These are phyloP conservation scores for Chromobotia macracanthus DNA, from an alignment of 2,797 vertebrate species.

Conservation along the genomic window DNA sequence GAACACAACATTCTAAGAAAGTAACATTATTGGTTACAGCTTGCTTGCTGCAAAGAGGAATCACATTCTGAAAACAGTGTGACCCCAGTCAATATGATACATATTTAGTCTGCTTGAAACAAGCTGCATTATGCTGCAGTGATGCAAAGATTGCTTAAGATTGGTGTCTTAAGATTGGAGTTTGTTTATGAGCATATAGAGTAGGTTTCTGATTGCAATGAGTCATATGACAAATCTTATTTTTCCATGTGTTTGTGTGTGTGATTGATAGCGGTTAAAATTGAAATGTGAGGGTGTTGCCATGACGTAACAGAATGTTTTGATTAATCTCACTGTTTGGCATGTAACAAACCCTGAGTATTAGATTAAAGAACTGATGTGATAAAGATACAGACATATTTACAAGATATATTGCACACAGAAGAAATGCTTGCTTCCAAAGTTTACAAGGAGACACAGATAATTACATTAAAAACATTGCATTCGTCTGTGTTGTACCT, in stretches of 20 bases:
- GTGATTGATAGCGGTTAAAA: conserved; percentile 17
- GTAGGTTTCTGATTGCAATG: not conserved
- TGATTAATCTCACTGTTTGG: conserved; percentile 1
- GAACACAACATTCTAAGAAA: conserved; percentile 10
- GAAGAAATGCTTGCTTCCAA: not conserved
- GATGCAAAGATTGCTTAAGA: not conserved
- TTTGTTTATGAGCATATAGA: not conserved
- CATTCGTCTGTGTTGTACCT: not conserved
- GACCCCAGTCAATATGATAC: too few relatives aligned
- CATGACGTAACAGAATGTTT: not conserved
- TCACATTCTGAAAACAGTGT: too few relatives aligned
- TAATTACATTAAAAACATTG: not conserved
- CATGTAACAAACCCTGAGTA: not conserved
- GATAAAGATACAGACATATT: not conserved
- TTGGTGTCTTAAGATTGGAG: too few relatives aligned
- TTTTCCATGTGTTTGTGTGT: not conserved
- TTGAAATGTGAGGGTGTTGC: conserved; percentile 3
- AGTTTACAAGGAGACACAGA: not conserved
- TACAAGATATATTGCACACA: not conserved
- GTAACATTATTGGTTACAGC: not conserved
- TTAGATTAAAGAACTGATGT: not conserved
- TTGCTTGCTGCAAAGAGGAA: not conserved
- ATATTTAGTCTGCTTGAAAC: not conserved
- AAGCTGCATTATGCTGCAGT: not conserved
- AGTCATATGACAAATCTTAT: not conserved